Base-by-base conservation (phyloP, 2,113 vertebrate species). In the Caranx melampygus region DNA sequence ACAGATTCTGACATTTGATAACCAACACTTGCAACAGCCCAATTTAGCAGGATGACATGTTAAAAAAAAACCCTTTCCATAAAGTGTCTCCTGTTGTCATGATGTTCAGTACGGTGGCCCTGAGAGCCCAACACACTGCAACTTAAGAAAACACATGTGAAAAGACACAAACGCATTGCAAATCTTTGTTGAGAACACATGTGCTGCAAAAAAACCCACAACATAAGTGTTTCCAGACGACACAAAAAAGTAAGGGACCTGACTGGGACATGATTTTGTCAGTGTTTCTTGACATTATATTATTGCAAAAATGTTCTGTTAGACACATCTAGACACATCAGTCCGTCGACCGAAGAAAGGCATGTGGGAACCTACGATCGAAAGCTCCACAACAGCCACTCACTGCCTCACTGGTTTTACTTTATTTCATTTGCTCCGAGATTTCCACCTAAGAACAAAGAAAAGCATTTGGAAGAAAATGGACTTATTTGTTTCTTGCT, bases 1-100 rank as follows among this genome's bases (percentile, higher is more conserved):
- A 16, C 33, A 26, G 18, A 37, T 47, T 40, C 45, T 55, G 12
- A 74, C 26, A 49, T 83, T 45, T 61, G 18, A 47, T 78, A 26
- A 49, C 12, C 60, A 26, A 45, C 13, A 21, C 18, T 51, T 62
- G 31, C 7, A 52, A 59, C 14, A 57, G 42, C 9, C 16, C 21
- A 20, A 16, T 40, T 62, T 33, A 68, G 11, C 34, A 33, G 18
- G 10, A 35, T 12, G 2, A 42, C 21, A 37, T 14, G 3, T 54
- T 37, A 42, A n/a, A 40, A 40, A 51, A 42, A 40, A 51, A 42
- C 20, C 31, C 16, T 57, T 21, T 55, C 18, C n/a, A 31, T 77
- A 42, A 64, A 59, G 1, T 51, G 33, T 3, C 9, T 67, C 45
- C 33, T 16, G 34, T 52, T 69, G 69, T 63, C 12, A 49, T 44